phyloP scores from a whole-genome alignment of 2,113 vertebrate species.

The Otocyon megalotis region DNA sequence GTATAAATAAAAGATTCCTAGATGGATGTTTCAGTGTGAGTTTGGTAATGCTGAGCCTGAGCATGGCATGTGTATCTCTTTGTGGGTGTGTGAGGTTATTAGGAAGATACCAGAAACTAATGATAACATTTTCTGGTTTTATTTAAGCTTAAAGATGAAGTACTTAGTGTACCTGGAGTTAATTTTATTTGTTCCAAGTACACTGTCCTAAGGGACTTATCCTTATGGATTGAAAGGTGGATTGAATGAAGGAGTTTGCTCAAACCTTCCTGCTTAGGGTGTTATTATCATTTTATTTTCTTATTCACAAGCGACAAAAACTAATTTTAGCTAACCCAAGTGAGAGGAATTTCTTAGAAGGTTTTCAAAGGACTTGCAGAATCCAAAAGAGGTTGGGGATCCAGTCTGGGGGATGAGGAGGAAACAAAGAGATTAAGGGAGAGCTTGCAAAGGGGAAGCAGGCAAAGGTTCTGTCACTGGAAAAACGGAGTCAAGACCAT shows the following conservation, averaged over 20 bases:
- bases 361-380: neutral
- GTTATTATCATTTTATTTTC: neutral
- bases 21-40: neutral
- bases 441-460: neutral
- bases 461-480: neutral
- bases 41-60: neutral
- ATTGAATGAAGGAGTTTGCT: neutral
- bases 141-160: neutral
- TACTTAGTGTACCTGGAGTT: neutral
- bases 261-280: neutral
- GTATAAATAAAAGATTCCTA: neutral
- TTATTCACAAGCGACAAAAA: neutral
- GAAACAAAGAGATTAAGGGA: neutral
- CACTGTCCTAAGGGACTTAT: neutral
- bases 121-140: neutral
- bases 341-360: neutral
- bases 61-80: accelerated
- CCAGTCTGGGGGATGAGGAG: neutral
- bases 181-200: neutral
- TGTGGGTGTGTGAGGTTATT: neutral
- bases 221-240: neutral
- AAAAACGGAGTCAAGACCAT: neutral
- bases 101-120: neutral
- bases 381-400: neutral
- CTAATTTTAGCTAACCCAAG: neutral